phyloP scores from a whole-genome alignment of 2,888 invertebrate genomes.

The Synanthedon myopaeformis region DNA sequence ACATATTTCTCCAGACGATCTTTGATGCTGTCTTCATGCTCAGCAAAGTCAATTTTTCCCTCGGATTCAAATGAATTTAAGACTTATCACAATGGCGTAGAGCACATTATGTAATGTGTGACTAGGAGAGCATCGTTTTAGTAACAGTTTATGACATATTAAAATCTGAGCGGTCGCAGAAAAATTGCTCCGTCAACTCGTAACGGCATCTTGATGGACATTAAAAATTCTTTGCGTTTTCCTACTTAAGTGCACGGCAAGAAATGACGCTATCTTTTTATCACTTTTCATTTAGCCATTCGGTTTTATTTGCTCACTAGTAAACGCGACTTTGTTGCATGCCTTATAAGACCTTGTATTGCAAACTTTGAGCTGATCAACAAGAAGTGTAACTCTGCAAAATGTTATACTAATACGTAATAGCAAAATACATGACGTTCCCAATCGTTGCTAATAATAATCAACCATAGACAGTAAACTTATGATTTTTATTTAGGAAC shows the following conservation, averaged over 20 bases:
- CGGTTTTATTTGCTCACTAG: background rate
- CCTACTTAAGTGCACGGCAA: background rate
- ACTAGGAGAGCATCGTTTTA: constrained; percentile 13
- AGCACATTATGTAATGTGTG: background rate
- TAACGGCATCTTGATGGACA: constrained; percentile 18
- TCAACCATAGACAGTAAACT: too few relatives aligned
- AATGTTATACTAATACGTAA: too few relatives aligned
- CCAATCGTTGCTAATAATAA: too few relatives aligned
- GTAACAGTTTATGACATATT: constrained; percentile 44
- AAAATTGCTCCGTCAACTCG: constrained; percentile 19
- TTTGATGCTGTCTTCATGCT: background rate
- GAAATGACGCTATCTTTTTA: background rate
- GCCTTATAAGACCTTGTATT: too few relatives aligned
- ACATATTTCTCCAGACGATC: background rate
- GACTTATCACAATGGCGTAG: background rate
- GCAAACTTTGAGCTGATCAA: too few relatives aligned
- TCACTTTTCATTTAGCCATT: background rate
- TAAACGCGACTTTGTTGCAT: too few relatives aligned
- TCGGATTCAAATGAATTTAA: background rate
- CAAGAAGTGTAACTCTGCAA: too few relatives aligned
- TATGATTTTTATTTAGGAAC: too few relatives aligned
- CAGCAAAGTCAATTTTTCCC: background rate
- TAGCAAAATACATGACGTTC: too few relatives aligned
- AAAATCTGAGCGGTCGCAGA: constrained; percentile 29
- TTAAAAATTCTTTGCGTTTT: constrained; percentile 8